A percentile compares a stretch with the other conserved stretches of the same genome.
Conservation (phyloP, 2,888 invertebrate genomes). For the Leptodirus hochenwartii region DNA sequence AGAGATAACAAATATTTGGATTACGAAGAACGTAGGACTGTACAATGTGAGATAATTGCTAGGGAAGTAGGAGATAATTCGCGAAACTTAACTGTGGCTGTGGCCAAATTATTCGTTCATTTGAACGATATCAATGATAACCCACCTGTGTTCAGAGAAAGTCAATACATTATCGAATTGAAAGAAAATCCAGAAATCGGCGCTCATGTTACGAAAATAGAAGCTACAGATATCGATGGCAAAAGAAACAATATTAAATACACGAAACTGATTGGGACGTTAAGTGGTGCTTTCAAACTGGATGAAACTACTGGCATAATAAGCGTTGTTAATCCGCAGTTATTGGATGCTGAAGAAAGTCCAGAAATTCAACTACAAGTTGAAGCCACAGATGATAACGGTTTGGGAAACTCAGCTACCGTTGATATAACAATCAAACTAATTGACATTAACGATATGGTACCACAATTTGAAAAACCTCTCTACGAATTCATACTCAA, state of each 20-base stretch:
- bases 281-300: constrained; percentile 60
- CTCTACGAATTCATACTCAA: constrained; percentile 68
- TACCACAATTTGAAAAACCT: constrained; percentile 63
- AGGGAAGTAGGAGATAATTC: constrained; percentile 56
- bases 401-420: constrained; percentile 56
- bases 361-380: constrained; percentile 62
- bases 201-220: constrained; percentile 32
- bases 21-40: constrained; percentile 60
- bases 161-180: constrained; percentile 54
- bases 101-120: constrained; percentile 60
- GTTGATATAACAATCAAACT: constrained; percentile 58
- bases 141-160: constrained; percentile 56
- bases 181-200: constrained; percentile 60
- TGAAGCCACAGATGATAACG: constrained; percentile 76
- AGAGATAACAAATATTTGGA: constrained; percentile 68
- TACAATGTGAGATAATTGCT: constrained; percentile 55
- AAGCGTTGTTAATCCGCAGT: constrained; percentile 55
- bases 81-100: constrained; percentile 46
- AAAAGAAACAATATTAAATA: constrained; percentile 46
- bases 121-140: constrained; percentile 81
- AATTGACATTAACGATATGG: constrained; percentile 54
- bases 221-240: constrained; percentile 73
- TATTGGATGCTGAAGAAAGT: constrained; percentile 68
- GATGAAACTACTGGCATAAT: constrained; percentile 65
- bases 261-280: constrained; percentile 56